These are phyloP conservation scores for Sylvia atricapilla DNA, from an alignment of 2,113 vertebrate species.

Conservation along the genomic window DNA sequence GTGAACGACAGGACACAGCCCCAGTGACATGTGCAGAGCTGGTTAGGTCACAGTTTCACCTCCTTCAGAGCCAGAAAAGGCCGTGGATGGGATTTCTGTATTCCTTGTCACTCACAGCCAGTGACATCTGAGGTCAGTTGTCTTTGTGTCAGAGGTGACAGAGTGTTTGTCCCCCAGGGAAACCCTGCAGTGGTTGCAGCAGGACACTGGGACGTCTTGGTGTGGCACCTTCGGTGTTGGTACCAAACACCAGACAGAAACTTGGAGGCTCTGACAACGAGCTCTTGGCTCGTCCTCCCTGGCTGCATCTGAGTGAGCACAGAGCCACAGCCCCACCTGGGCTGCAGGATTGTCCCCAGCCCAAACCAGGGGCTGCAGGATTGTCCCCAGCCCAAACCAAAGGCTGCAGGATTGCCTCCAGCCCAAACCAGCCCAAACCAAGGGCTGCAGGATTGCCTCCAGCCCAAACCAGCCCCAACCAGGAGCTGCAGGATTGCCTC, in stretches of 20 bases:
- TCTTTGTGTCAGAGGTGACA: background rate
- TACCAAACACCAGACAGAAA: background rate
- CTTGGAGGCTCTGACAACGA: background rate
- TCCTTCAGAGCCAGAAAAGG: background rate
- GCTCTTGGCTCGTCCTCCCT: background rate
- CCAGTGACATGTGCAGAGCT: background rate
- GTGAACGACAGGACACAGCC: background rate
- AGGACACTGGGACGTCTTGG: background rate
- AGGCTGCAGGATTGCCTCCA: too few species aligned
- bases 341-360: background rate
- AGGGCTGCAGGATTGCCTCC: too few species aligned
- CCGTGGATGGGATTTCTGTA: accelerated
- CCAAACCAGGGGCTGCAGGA: too few species aligned
- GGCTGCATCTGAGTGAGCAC: accelerated
- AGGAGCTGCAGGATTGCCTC: too few species aligned
- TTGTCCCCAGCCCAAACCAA: too few species aligned
- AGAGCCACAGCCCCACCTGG: background rate
- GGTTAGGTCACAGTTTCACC: background rate
- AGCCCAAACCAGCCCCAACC: too few species aligned
- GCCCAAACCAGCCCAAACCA: too few species aligned
- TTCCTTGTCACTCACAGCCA: background rate
- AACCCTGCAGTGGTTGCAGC: background rate
- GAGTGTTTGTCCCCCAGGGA: background rate
- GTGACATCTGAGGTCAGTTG: background rate
- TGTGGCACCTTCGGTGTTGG: background rate